A percentile compares a stretch with the other conserved stretches of the same genome.
Conservation (phyloP, 37 sponge, comb jelly and placozoan species). For the Ephydatia muelleri region DNA sequence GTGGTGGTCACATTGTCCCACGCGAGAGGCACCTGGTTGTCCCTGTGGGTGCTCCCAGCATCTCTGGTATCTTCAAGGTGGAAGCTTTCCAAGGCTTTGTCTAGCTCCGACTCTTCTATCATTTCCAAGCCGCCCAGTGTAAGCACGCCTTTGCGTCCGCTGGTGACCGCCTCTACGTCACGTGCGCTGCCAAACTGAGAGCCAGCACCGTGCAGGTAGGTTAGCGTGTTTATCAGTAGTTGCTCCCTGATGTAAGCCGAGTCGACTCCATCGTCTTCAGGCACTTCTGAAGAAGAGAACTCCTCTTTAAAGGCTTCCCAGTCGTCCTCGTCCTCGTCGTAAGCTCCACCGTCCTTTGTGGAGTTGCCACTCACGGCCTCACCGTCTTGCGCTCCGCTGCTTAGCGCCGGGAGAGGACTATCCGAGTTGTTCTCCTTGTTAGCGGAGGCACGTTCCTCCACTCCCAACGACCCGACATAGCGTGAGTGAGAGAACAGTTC, state of each 20-base stretch:
- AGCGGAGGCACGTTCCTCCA: neutral
- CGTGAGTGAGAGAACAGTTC: neutral
- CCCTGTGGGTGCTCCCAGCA: neutral
- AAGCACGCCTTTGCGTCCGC: neutral
- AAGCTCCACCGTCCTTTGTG: neutral
- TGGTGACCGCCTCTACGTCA: neutral
- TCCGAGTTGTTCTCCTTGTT: neutral
- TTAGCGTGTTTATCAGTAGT: constrained; percentile 22
- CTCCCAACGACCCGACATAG: neutral
- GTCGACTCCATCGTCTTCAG: neutral
- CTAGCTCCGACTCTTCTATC: constrained; percentile 34
- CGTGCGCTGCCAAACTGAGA: neutral
- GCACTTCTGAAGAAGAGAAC: neutral
- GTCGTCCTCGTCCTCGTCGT: neutral
- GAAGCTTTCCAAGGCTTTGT: constrained; percentile 18
- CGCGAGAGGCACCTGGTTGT: neutral
- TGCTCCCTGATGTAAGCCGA: constrained; percentile 6
- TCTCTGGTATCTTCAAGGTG: too few species aligned
- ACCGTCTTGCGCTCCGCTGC: neutral
- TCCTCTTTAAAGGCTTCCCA: neutral
- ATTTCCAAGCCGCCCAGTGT: constrained; percentile 25
- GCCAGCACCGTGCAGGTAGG: neutral
- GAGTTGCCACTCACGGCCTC: constrained; percentile 9
- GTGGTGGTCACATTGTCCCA: neutral
- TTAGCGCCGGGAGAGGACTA: neutral